Conservation (phyloP, 2,113 vertebrate genomes). For the Choloepus hoffmanni region DNA sequence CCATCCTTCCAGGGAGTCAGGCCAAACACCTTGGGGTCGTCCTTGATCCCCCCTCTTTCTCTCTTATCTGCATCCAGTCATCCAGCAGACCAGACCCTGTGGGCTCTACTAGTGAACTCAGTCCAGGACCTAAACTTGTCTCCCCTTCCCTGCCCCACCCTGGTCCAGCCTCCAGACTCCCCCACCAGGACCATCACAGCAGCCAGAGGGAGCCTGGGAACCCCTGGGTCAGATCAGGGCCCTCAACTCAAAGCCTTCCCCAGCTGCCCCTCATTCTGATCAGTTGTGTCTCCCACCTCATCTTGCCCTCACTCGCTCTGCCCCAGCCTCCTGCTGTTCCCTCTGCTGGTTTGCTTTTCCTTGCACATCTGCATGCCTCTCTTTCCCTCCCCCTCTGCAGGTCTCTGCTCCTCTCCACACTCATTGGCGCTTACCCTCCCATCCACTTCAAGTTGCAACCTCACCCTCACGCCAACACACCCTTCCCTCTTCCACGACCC, state of each 20-base stretch:
- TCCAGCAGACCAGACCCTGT: neutral
- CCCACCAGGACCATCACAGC: too few species aligned
- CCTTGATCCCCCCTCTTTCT: neutral
- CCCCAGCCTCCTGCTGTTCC: neutral
- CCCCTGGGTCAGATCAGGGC: neutral
- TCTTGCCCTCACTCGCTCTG: neutral
- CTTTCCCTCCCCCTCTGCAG: neutral
- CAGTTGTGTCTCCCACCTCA: neutral
- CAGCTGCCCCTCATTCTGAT: accelerated
- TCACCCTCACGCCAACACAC: neutral
- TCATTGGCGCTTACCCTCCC: neutral
- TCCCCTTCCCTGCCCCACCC: too few species aligned
- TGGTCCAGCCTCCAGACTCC: neutral
- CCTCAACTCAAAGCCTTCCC: neutral
- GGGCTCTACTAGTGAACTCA: neutral
- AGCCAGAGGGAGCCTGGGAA: neutral
- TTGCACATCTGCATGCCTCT: neutral
- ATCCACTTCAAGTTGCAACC: neutral
- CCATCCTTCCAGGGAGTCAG: neutral
- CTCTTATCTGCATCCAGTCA: neutral
- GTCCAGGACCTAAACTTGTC: neutral
- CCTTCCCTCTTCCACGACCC: neutral
- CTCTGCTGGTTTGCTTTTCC: neutral
- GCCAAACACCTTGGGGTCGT: neutral
- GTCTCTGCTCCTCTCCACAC: neutral